Evolutionary conservation across 1,140 invertebrate species (phyloP).

Genomic region (Drosophila yakuba): DNA sequence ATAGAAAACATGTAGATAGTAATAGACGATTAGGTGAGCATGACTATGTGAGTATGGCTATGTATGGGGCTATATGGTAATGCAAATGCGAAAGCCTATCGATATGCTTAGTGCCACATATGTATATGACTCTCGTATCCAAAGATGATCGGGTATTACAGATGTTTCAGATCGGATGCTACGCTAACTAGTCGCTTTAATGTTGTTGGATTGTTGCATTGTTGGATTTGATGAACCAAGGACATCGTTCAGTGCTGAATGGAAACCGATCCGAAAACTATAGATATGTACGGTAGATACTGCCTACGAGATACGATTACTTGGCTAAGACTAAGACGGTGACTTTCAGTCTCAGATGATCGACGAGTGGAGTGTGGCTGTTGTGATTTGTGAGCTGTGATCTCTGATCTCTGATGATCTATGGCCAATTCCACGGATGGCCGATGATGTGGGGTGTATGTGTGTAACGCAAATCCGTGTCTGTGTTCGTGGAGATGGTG

Average conservation of each 20-base stretch:
- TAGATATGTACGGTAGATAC: constrained; percentile 23
- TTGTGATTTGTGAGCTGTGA: neutral
- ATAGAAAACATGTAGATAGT: constrained; percentile 44
- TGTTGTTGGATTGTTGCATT: neutral
- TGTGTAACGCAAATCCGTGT: constrained; percentile 21
- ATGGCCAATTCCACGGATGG: constrained; percentile 2
- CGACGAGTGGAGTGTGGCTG: neutral
- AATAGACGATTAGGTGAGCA: constrained; percentile 38
- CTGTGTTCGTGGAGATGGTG: constrained; percentile 16
- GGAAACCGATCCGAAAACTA: constrained; percentile 27
- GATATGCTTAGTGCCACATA: constrained; percentile 26
- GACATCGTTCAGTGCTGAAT: constrained; percentile 19
- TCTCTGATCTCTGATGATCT: constrained; percentile 1
- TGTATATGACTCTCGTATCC: constrained; percentile 38
- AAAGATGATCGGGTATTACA: constrained; percentile 27
- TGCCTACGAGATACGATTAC: constrained; percentile 38
- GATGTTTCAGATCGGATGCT: constrained; percentile 18
- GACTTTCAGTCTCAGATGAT: constrained; percentile 8
- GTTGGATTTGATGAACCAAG: constrained; percentile 6
- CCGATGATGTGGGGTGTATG: constrained; percentile 2
- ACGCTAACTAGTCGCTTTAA: constrained; percentile 14
- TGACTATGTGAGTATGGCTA: constrained; percentile 11
- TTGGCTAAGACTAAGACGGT: constrained; percentile 22
- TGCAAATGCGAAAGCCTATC: constrained; percentile 26
- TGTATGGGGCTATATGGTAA: constrained; percentile 11